Evolutionary conservation across 2,113 vertebrate genomes (phyloP).

Genomic region (Serilophus lunatus): DNA sequence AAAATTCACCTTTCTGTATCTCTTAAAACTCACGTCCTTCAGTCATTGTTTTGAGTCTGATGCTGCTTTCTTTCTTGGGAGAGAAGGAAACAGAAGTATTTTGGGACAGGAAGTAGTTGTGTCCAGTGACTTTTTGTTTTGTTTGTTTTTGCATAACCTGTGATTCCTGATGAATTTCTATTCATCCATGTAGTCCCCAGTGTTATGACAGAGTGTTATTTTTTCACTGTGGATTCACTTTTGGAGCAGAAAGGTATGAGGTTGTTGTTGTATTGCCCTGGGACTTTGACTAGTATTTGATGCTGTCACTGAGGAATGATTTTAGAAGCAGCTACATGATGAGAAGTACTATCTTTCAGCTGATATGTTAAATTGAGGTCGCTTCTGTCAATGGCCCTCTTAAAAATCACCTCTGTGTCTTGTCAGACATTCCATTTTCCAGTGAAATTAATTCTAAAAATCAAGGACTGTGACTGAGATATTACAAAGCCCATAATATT

Average conservation of each 20-base stretch:
- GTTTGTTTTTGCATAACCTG: neutral
- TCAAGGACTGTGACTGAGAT: slow-evolving; percentile 51
- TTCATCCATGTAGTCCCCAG: neutral
- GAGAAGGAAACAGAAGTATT: neutral
- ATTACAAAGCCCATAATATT: neutral
- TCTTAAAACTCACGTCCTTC: neutral
- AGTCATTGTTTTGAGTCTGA: neutral
- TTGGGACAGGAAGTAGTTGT: neutral
- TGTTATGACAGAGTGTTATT: neutral
- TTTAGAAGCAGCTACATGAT: slow-evolving; percentile 1
- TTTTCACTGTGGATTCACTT: neutral
- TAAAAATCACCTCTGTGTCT: slow-evolving; percentile 51
- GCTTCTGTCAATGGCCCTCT: slow-evolving; percentile 33
- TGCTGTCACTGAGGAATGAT: slow-evolving; percentile 43
- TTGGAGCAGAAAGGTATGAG: neutral
- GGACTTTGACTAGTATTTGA: neutral
- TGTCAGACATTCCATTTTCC: slow-evolving; percentile 52
- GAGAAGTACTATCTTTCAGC: slow-evolving; percentile 24
- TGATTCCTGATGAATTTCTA: neutral
- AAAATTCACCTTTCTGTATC: neutral
- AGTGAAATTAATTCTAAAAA: slow-evolving; percentile 51
- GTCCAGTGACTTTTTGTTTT: neutral
- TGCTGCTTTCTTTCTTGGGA: neutral
- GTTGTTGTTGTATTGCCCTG: neutral
- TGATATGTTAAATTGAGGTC: slow-evolving; percentile 55